Evolutionary conservation across 2,797 vertebrate genomes (phyloP), one percentile per base, ranked within the genome.

Genomic region (Australoheros facetus): DNA sequence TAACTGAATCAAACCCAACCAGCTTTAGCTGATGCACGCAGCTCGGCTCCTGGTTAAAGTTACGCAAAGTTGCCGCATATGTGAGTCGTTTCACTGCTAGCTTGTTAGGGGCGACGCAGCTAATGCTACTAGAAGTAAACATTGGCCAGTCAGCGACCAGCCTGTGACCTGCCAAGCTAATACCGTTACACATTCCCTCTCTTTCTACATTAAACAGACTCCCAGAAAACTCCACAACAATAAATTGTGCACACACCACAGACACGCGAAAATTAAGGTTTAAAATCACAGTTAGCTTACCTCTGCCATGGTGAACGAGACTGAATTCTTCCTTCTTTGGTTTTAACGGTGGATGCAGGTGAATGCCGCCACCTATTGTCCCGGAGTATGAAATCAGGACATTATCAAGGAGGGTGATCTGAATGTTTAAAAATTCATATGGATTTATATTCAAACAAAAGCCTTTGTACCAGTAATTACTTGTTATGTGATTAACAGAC

Each of bases 231-330:
- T 21, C 6, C 7, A 26, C 6, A 19, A 9, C 32, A 55, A 13
- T 10, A 10, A 1, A 19, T 1, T 7, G 2, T 45, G 56, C 16
- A 42, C 8, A 72, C 14, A 4, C 2, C 12, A 5, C 6, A 9
- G 2, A 7, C 3, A 1, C 5, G 3, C 5, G 1, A 12, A 51
- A 30, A 19, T 21, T 1, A 51, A 2, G 1, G 1, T 2, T 73
- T 0, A 9, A 30, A 70, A 54, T 14, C 3, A 6, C 1, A 5
- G 14, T n/a, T 57, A 48, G 3, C 87, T 77, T 72, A 94, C 94
- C 94, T 95, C 94, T 80, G 94, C 94, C 94, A 95, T 95, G 78
- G 69, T 28, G 16, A 48, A 48, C 10, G 42, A 45, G 12, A 0
- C 16, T 48, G 16, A 23, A 9, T 66, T 48, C 26, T 66, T 48